phyloP scores from a whole-genome alignment of 2,113 vertebrate genomes.

The Zosterops pallidus region DNA sequence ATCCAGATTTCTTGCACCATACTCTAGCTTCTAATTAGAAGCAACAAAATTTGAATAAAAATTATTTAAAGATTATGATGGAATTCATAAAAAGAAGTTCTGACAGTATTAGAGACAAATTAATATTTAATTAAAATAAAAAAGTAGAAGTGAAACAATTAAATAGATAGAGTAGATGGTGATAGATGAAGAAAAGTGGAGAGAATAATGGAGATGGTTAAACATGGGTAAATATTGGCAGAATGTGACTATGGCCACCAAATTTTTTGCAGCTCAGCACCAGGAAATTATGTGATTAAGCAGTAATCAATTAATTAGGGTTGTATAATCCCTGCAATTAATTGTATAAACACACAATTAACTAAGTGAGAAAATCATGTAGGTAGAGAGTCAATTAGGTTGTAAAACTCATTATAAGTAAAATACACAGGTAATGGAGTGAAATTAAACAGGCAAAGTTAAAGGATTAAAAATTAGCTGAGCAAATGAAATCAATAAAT shows the following conservation, averaged over 20 bases:
- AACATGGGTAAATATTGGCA: background rate
- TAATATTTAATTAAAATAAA: background rate
- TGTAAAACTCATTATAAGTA: conserved; percentile 27
- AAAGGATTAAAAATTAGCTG: conserved; percentile 41
- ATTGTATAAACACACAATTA: conserved; percentile 38
- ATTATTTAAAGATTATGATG: background rate
- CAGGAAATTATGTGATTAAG: background rate
- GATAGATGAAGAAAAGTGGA: background rate
- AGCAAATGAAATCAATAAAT: conserved; percentile 42
- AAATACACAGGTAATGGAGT: background rate
- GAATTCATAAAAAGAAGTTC: background rate
- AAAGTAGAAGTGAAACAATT: background rate
- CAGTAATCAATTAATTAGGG: conserved; percentile 9
- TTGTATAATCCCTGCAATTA: conserved; percentile 29
- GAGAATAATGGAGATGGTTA: background rate
- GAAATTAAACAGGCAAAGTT: conserved; percentile 38
- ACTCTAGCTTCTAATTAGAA: background rate
- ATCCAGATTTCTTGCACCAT: background rate
- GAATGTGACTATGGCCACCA: background rate
- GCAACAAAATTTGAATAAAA: background rate
- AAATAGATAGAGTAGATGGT: background rate
- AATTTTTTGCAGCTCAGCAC: background rate
- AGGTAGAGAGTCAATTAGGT: background rate
- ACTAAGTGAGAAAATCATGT: conserved; percentile 21
- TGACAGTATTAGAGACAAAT: background rate